A percentile compares a stretch with the other conserved stretches of the same genome.
Conservation (phyloP, 2,888 invertebrate species). For the Macrophya alboannulata region DNA sequence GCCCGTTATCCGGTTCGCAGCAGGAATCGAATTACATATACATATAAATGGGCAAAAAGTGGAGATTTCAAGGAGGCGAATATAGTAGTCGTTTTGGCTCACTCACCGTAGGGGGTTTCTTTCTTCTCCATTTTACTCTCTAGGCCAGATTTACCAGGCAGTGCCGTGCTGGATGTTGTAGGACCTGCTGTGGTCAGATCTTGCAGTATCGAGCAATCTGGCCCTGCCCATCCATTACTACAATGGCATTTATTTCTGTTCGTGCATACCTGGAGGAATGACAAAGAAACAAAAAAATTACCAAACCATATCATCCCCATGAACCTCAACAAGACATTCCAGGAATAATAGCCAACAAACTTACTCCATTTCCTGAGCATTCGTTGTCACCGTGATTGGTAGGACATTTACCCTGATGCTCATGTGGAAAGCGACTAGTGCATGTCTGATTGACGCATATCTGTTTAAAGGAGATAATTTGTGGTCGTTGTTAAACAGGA, state of each 20-base stretch:
- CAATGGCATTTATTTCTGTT: conserved; percentile 97
- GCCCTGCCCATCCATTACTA: conserved; percentile 92
- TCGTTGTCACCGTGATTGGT: conserved; percentile 93
- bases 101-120: conserved; percentile 97
- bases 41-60: conserved; percentile 23
- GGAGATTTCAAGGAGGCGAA: conserved; percentile 21
- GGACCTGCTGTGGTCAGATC: conserved; percentile 84
- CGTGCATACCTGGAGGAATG: conserved; percentile 89
- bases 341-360: conserved; percentile 76
- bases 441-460: conserved; percentile 97
- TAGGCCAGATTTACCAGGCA: conserved; percentile 81
- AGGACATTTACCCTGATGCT: conserved; percentile 94
- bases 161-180: conserved; percentile 83
- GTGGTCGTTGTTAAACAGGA: neutral
- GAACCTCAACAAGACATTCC: neutral
- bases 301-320: neutral
- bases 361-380: conserved; percentile 98
- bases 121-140: conserved; percentile 90
- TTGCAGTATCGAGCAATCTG: conserved; percentile 92
- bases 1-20: conserved; percentile 32
- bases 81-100: conserved; percentile 59
- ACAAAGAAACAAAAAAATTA: conserved; percentile 32
- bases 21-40: conserved; percentile 24
- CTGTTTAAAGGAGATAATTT: conserved; percentile 69
- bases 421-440: conserved; percentile 91